Percentiles rank a stretch among this genome's conserved stretches.
Evolutionary conservation across 2,113 vertebrate genomes (phyloP).

Genomic region (Channa argus): DNA sequence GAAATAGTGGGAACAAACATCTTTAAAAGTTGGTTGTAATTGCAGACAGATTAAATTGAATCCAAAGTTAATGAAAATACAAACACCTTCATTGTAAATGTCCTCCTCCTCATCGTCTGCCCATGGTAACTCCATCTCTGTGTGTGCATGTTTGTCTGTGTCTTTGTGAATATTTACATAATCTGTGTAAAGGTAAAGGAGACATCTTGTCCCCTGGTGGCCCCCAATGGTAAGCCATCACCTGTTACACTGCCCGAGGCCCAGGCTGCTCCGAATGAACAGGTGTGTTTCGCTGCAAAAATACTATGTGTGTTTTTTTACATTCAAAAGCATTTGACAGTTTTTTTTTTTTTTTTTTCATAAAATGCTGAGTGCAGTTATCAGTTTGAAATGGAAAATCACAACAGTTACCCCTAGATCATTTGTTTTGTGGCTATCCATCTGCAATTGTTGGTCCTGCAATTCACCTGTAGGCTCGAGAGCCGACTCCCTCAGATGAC

Average conservation of each 20-base stretch:
- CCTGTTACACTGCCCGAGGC: constrained; percentile 31
- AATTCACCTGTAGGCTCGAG: constrained; percentile 81
- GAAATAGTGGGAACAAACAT: constrained; percentile 24
- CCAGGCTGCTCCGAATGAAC: constrained; percentile 50
- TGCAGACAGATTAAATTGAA: constrained; percentile 19
- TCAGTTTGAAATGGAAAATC: constrained; percentile 19
- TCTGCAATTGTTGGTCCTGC: constrained; percentile 73
- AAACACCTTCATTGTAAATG: neutral
- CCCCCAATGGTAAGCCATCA: constrained; percentile 57
- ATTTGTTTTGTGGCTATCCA: neutral
- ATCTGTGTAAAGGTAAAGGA: constrained; percentile 72
- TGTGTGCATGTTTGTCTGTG: constrained; percentile 51
- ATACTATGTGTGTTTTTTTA: constrained; percentile 24
- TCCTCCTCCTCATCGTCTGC: constrained; percentile 29
- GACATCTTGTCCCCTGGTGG: constrained; percentile 48
- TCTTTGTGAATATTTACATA: constrained; percentile 48
- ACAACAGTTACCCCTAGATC: neutral
- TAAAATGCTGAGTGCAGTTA: neutral
- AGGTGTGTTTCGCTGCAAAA: constrained; percentile 72
- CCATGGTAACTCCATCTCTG: constrained; percentile 34
- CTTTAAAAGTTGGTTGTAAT: neutral
- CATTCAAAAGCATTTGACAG: neutral
- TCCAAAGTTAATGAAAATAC: constrained; percentile 16
- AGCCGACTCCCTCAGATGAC: constrained; percentile 85
- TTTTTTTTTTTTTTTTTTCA: neutral